Evolutionary conservation across 2,113 vertebrate species (phyloP).

Genomic region (Ascaphus truei): DNA sequence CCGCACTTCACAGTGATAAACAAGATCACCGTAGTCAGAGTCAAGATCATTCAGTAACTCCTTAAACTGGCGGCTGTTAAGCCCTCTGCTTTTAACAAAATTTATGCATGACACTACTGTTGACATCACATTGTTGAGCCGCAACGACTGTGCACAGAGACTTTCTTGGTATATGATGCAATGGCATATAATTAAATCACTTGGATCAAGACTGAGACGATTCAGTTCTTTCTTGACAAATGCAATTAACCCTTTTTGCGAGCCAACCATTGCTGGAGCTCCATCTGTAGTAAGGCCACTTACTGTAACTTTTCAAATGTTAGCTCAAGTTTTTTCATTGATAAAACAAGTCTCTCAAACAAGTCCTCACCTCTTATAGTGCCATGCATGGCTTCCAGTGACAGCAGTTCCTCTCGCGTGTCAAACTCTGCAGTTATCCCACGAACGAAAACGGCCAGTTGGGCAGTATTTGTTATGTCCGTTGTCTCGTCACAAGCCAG

Average conservation of each 20-base stretch:
- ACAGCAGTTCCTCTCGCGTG: slow-evolving; percentile 32
- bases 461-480: slow-evolving; percentile 34
- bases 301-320: too few species aligned
- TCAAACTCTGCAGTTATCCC: slow-evolving; percentile 18
- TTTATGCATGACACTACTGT: slow-evolving; percentile 21
- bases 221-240: slow-evolving; percentile 24
- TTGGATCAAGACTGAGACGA: not conserved
- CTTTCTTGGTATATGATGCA: slow-evolving; percentile 37
- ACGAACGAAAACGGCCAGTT: slow-evolving; percentile 32
- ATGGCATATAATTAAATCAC: slow-evolving; percentile 17
- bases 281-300: too few species aligned
- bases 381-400: slow-evolving; percentile 10
- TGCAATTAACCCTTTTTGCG: too few species aligned
- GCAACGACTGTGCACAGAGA: slow-evolving; percentile 30
- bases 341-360: slow-evolving; percentile 20
- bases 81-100: too few species aligned
- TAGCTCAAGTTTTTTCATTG: not conserved
- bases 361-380: slow-evolving; percentile 26
- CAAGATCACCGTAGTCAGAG: slow-evolving; percentile 35
- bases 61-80: slow-evolving; percentile 32
- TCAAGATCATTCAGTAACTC: slow-evolving; percentile 36
- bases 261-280: too few species aligned
- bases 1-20: slow-evolving; percentile 37
- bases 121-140: slow-evolving; percentile 7
- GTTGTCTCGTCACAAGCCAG: slow-evolving; percentile 34